Evolutionary conservation across 2,888 invertebrate genomes (phyloP).

Genomic region (Allacma fusca): DNA sequence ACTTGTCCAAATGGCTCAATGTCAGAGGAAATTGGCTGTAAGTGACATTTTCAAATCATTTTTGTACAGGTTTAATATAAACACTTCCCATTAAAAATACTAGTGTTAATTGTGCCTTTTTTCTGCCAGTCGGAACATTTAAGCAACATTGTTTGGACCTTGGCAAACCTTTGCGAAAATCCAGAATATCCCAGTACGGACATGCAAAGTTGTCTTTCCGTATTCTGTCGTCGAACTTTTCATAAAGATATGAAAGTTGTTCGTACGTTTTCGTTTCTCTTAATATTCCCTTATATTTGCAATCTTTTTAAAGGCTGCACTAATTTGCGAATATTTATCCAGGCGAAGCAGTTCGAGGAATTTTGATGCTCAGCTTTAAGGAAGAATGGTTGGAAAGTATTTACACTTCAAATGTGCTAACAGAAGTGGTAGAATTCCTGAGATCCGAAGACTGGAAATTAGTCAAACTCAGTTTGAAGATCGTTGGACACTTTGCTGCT

Average conservation of each 20-base stretch:
- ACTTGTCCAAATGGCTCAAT: conserved; percentile 8
- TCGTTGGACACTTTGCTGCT: conserved; percentile 35
- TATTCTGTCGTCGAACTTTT: conserved; percentile 13
- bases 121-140: conserved; percentile 7
- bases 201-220: conserved; percentile 18
- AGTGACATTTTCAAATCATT: neutral
- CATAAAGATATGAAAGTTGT: conserved; percentile 28
- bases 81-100: neutral
- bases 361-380: conserved; percentile 17
- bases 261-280: conserved; percentile 5
- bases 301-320: neutral
- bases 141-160: conserved; percentile 29
- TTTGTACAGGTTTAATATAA: neutral
- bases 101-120: too few relatives aligned
- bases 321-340: neutral
- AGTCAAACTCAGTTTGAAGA: conserved; percentile 26
- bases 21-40: conserved; percentile 11
- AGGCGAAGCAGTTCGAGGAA: conserved; percentile 31
- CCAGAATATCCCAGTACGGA: conserved; percentile 14
- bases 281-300: neutral
- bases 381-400: conserved; percentile 38
- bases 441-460: conserved; percentile 30
- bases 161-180: conserved; percentile 32
- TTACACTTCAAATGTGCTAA: conserved; percentile 29
- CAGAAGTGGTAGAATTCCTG: conserved; percentile 10